phyloP scores from a whole-genome alignment of 2,797 vertebrate genomes.

The Ispidina picta region DNA sequence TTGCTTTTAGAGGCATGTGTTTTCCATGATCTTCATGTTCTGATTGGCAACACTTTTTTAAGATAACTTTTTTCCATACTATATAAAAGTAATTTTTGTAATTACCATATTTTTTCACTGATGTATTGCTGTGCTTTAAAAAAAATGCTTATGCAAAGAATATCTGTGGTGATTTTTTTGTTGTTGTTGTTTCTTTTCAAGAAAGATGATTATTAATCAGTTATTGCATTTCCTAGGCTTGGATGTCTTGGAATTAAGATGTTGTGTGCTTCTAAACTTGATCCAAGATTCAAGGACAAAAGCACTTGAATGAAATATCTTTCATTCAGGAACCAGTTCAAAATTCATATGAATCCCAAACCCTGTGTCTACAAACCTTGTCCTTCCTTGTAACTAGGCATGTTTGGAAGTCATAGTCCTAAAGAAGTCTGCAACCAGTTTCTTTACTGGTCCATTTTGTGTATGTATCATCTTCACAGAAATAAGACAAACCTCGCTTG shows the following conservation, averaged over 20 bases:
- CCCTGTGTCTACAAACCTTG: background rate
- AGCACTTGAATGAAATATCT: background rate
- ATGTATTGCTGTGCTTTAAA: background rate
- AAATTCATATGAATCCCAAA: background rate
- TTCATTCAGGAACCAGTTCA: background rate
- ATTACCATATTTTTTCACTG: background rate
- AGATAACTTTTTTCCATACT: background rate
- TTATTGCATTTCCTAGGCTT: background rate
- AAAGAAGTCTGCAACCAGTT: background rate
- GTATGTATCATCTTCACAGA: background rate
- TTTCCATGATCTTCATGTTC: background rate
- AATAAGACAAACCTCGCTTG: background rate
- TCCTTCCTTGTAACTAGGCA: background rate
- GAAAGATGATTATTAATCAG: background rate
- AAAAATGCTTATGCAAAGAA: background rate
- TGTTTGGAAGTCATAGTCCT: background rate
- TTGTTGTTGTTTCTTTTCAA: background rate
- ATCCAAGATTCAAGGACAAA: background rate
- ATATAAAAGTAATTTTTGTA: background rate
- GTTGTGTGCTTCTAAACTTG: background rate
- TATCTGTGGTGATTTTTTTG: background rate
- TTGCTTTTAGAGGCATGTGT: background rate
- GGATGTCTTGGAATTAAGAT: background rate
- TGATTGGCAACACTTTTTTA: background rate
- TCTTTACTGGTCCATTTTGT: background rate